Conservation (phyloP, 2,113 vertebrate species). For the Todiramphus saurophagus region DNA sequence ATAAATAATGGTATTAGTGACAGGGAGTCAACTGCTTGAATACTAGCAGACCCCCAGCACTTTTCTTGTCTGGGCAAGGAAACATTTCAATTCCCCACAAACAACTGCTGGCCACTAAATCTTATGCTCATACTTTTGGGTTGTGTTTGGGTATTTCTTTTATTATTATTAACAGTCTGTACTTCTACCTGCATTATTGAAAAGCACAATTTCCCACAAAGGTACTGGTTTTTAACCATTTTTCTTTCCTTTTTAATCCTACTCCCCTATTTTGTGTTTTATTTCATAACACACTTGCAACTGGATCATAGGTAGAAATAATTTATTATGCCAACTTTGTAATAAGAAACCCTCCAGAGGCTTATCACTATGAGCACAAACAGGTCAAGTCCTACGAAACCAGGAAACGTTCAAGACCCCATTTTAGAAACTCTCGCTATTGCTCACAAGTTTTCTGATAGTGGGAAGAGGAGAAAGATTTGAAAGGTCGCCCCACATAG, state of each 20-base stretch:
- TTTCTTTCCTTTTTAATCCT: neutral
- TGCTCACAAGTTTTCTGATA: neutral
- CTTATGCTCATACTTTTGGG: neutral
- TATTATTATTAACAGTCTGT: neutral
- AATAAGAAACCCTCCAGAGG: neutral
- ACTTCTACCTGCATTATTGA: neutral
- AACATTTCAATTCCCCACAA: neutral
- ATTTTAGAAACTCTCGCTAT: neutral
- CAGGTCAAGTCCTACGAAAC: neutral
- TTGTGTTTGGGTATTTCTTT: neutral
- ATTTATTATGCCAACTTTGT: neutral
- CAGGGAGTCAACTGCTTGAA: neutral
- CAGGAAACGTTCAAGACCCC: neutral
- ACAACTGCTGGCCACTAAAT: neutral
- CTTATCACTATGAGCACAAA: neutral
- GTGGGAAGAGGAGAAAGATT: neutral
- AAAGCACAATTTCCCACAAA: neutral
- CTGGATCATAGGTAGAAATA: neutral
- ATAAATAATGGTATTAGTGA: conserved; percentile 49
- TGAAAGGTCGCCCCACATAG: neutral
- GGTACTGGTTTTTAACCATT: neutral
- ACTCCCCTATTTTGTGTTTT: neutral
- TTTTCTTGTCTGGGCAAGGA: conserved; percentile 40
- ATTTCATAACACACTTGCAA: neutral
- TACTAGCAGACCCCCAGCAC: neutral